Evolutionary conservation across 1,140 invertebrate species (phyloP), one percentile per base, ranked within the genome.

Genomic region (Cotesia glomerata): DNA sequence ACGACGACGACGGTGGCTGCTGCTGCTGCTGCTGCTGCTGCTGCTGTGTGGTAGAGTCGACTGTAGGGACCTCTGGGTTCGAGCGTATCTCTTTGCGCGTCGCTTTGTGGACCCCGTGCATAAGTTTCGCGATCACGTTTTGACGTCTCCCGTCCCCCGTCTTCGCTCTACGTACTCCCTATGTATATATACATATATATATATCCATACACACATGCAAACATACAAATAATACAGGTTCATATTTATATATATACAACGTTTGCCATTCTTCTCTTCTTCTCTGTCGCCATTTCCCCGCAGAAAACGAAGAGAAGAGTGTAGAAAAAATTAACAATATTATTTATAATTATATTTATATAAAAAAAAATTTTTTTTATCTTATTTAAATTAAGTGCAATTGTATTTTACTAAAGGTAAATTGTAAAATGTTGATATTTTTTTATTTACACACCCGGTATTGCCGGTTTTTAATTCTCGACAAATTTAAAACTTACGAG

Each of bases 61-160:
- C 32, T 26, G 54, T 49, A 69, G 56, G 35, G 56, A 39, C 56
- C 56, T 80, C 82, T 87, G 84, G 86, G 85, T 86, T 87, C 81
- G 86, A 86, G 85, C 81, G 80, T 86, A 89, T 89, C 90, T 91
- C 90, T 91, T 89, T 92, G 91, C 91, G 91, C 91, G 91, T 92
- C 90, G 89, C 90, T 90, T 89, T 91, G 90, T 91, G 89, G 90
- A 91, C 91, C 90, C 91, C 90, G 90, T 89, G 90, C 84, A 64
- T 90, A 83, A 54, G 36, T 62, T 85, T 87, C 88, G 88, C 89
- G 89, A 90, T 92, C 91, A 92, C 91, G 91, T 92, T 91, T 91
- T 91, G 91, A 92, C 74, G 72, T 68, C 69, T 67, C 61, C 51
- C 59, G 69, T 59, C 86, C 87, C 87, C 86, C 85, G 88, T 87